Conservation (phyloP, 2,888 invertebrate species). For the Brenthis ino region DNA sequence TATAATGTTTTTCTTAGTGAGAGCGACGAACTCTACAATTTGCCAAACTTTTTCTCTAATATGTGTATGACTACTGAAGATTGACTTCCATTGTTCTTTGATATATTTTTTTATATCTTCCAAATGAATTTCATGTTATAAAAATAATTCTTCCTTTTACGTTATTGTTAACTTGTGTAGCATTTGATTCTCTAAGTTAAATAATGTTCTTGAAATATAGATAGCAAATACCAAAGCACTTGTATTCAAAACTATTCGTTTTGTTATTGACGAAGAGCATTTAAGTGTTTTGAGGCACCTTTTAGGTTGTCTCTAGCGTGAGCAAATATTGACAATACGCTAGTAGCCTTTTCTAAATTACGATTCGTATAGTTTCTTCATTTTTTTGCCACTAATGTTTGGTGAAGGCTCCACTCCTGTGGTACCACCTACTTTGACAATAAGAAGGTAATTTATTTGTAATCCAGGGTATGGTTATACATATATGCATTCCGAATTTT, state of each 20-base stretch:
- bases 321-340: conserved; percentile 57
- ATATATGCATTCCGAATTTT: too few relatives aligned
- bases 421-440: too few relatives aligned
- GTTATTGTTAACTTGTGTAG: too few relatives aligned
- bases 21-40: conserved; percentile 34
- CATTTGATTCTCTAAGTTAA: too few relatives aligned
- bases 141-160: neutral
- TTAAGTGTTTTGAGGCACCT: conserved; percentile 50
- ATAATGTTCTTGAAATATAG: too few relatives aligned
- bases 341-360: conserved; percentile 42
- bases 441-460: too few relatives aligned
- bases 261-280: conserved; percentile 34
- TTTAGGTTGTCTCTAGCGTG: conserved; percentile 49
- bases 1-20: conserved; percentile 19
- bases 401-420: too few relatives aligned
- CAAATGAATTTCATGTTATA: neutral
- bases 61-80: neutral
- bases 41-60: conserved; percentile 23
- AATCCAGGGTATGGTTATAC: too few relatives aligned
- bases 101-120: conserved; percentile 2
- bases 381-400: too few relatives aligned
- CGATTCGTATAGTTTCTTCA: conserved; percentile 29
- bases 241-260: neutral
- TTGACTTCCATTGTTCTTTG: conserved; percentile 27
- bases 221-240: neutral